Conservation (phyloP, 1,140 invertebrate species). For the Drosophila ironensis region DNA sequence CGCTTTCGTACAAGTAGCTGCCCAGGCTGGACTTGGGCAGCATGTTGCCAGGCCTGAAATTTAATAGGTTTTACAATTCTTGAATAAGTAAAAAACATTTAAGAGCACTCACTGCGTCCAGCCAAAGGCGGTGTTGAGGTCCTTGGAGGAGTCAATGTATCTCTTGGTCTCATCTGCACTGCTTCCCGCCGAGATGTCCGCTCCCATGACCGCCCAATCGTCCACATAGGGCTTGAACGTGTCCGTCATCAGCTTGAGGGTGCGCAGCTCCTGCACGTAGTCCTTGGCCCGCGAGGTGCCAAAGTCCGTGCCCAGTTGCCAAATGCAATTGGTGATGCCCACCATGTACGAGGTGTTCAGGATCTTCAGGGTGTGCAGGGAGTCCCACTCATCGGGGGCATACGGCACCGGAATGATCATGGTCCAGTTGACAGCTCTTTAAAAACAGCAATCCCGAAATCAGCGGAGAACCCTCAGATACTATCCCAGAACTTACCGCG, state of each 20-base stretch:
- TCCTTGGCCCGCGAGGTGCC: constrained; percentile 64
- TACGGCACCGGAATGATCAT: constrained; percentile 80
- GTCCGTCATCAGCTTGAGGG: constrained; percentile 73
- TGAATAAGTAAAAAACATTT: background rate
- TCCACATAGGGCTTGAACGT: constrained; percentile 66
- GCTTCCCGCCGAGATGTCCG: constrained; percentile 75
- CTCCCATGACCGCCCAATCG: constrained; percentile 72
- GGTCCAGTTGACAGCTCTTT: constrained; percentile 71
- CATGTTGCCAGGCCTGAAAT: constrained; percentile 53
- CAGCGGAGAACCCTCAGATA: no score
- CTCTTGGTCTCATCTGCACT: constrained; percentile 65
- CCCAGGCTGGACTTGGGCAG: constrained; percentile 54
- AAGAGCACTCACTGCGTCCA: constrained; percentile 75
- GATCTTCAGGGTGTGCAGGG: constrained; percentile 74
- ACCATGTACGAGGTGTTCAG: constrained; percentile 74
- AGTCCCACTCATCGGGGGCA: constrained; percentile 73
- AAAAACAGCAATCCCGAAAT: no score
- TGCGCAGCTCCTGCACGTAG: constrained; percentile 71
- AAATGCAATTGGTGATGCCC: constrained; percentile 75
- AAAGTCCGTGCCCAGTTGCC: constrained; percentile 78
- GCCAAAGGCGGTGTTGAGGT: constrained; percentile 69
- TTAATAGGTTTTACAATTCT: background rate
- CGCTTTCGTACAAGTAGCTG: constrained; percentile 67
- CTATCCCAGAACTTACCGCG: no score
- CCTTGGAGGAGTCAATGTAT: constrained; percentile 73